These are phyloP conservation scores for Lepas anatifera DNA, from an alignment of 2,888 invertebrate species.

Conservation along the genomic window DNA sequence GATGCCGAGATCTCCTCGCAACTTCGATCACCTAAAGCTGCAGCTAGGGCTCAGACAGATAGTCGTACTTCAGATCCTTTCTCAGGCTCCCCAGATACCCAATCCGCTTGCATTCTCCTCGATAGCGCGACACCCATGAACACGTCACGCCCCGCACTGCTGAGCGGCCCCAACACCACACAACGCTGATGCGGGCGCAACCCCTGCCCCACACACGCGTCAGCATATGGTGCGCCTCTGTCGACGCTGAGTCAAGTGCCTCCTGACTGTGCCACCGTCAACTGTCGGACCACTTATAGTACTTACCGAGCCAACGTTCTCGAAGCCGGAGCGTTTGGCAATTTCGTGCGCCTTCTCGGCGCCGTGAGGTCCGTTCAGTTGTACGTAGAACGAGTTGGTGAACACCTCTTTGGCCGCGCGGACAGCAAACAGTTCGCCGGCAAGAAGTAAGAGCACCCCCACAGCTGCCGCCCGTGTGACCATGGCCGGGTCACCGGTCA, in stretches of 20 bases:
- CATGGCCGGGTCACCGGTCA: neutral
- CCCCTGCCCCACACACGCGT: too few relatives aligned
- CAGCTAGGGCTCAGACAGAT: too few relatives aligned
- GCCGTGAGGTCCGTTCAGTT: conserved; percentile 41
- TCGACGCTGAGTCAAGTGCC: too few relatives aligned
- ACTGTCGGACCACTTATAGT: too few relatives aligned
- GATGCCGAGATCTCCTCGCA: too few relatives aligned
- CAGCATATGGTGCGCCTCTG: neutral
- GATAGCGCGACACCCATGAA: neutral
- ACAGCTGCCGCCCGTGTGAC: neutral
- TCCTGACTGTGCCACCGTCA: too few relatives aligned
- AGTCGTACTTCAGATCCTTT: too few relatives aligned
- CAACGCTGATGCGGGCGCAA: neutral
- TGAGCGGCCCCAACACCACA: neutral
- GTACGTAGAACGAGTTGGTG: conserved; percentile 91
- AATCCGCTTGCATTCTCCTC: too few relatives aligned
- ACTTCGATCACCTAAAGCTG: too few relatives aligned
- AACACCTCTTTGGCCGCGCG: conserved; percentile 49
- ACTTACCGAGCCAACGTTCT: conserved; percentile 88
- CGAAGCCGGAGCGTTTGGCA: conserved; percentile 81
- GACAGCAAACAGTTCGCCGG: neutral
- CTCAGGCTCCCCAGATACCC: too few relatives aligned
- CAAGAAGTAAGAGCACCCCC: neutral
- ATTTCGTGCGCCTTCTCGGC: conserved; percentile 65
- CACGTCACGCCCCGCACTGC: neutral